Evolutionary conservation across 2,113 vertebrate genomes (phyloP).

Genomic region (Numenius arquata): DNA sequence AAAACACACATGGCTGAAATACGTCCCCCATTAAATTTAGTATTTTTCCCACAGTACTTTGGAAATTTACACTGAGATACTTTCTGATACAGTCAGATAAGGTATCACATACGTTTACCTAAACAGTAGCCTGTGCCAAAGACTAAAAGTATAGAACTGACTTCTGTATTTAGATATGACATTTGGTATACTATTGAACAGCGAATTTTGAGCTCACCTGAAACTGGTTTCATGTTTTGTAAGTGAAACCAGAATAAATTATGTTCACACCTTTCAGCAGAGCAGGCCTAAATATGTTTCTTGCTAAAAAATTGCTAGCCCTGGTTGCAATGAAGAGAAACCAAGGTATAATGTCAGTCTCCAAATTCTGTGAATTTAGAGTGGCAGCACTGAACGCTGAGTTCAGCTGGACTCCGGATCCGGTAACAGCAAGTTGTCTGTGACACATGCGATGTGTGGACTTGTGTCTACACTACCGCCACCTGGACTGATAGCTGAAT

Average conservation of each 20-base stretch:
- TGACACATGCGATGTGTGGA: slow-evolving; percentile 8
- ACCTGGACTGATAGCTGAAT: slow-evolving; percentile 60
- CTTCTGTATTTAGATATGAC: slow-evolving; percentile 41
- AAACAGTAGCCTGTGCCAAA: slow-evolving; percentile 29
- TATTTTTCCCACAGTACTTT: background rate
- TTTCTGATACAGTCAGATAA: slow-evolving; percentile 37
- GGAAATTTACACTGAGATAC: slow-evolving; percentile 15
- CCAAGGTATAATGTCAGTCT: background rate
- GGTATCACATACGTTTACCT: slow-evolving; percentile 44
- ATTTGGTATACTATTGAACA: slow-evolving; percentile 44
- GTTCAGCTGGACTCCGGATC: slow-evolving; percentile 8
- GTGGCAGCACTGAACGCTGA: background rate
- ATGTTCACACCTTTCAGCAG: slow-evolving; percentile 51
- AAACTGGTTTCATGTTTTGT: slow-evolving; percentile 9
- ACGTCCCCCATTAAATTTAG: background rate
- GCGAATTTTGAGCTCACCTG: slow-evolving; percentile 46
- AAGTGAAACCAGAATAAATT: slow-evolving; percentile 51
- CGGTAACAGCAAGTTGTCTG: slow-evolving; percentile 31
- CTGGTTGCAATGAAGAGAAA: background rate
- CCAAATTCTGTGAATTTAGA: slow-evolving; percentile 4
- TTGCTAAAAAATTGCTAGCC: slow-evolving; percentile 34
- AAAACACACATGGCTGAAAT: slow-evolving; percentile 47
- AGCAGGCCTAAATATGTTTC: slow-evolving; percentile 46
- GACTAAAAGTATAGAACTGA: background rate
- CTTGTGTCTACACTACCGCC: slow-evolving; percentile 33